Conservation (phyloP, 2,113 vertebrate species). For the Pluvialis apricaria region DNA sequence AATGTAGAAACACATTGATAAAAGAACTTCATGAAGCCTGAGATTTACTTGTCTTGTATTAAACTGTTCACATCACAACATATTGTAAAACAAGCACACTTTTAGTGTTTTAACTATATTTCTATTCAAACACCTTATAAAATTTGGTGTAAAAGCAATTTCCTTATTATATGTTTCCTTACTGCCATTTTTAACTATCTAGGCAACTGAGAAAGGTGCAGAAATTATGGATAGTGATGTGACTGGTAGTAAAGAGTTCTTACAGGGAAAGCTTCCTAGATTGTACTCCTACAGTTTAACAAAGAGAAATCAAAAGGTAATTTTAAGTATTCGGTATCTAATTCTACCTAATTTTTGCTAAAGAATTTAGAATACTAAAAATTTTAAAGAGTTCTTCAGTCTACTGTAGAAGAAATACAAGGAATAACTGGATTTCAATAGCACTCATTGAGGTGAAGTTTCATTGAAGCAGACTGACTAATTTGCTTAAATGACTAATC, state of each 20-base stretch:
- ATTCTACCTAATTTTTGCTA: background rate
- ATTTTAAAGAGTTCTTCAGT: background rate
- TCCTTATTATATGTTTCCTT: background rate
- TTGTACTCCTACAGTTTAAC: background rate
- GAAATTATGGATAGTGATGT: background rate
- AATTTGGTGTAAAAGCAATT: background rate
- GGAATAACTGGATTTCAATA: background rate
- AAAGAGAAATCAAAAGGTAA: background rate
- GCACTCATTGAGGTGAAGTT: background rate
- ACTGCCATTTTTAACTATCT: background rate
- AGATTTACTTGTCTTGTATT: background rate
- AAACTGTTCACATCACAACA: background rate
- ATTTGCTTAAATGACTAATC: background rate
- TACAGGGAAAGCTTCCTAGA: background rate
- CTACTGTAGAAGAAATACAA: background rate
- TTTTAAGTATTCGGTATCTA: background rate
- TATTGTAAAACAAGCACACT: background rate
- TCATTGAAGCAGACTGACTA: background rate
- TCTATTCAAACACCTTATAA: background rate
- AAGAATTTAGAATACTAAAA: background rate
- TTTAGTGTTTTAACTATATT: background rate
- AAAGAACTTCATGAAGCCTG: background rate
- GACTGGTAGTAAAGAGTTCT: background rate
- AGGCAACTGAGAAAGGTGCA: background rate
- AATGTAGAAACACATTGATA: background rate